A percentile compares a stretch with the other conserved stretches of the same genome.
phyloP scores from a whole-genome alignment of 2,797 vertebrate species.

The Pogonophryne albipinna region DNA sequence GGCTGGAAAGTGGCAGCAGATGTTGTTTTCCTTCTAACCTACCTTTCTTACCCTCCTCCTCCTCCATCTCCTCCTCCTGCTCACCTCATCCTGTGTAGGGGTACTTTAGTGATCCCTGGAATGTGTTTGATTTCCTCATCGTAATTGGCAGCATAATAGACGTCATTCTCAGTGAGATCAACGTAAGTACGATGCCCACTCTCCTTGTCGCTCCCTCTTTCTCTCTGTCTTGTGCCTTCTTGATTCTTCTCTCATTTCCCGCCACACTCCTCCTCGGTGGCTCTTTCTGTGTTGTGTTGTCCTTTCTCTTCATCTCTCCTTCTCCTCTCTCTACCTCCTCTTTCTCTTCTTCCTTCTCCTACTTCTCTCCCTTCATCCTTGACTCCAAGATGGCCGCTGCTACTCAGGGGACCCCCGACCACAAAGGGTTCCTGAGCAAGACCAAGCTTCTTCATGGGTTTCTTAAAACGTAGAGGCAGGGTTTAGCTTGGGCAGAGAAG shows the following conservation, averaged over 20 bases:
- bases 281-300: slow-evolving; percentile 59
- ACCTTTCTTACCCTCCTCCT: slow-evolving; percentile 86
- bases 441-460: slow-evolving; percentile 55
- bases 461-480: slow-evolving; percentile 60
- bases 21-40: slow-evolving; percentile 87
- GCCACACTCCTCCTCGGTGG: slow-evolving; percentile 52
- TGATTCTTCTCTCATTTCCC: slow-evolving; percentile 45
- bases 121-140: slow-evolving; percentile 99
- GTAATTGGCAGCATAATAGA: slow-evolving; percentile 99
- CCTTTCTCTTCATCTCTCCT: slow-evolving; percentile 49
- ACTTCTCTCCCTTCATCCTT: slow-evolving; percentile 57
- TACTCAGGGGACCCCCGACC: slow-evolving; percentile 50
- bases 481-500: slow-evolving; percentile 52
- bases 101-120: slow-evolving; percentile 99
- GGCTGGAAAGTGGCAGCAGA: slow-evolving; percentile 74
- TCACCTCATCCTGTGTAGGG: slow-evolving; percentile 97
- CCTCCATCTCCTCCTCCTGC: slow-evolving; percentile 89
- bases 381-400: slow-evolving; percentile 78
- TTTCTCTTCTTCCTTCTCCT: slow-evolving; percentile 47
- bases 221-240: slow-evolving; percentile 53
- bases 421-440: slow-evolving; percentile 46
- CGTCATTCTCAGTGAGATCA: slow-evolving; percentile 99
- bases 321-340: slow-evolving; percentile 50
- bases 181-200: slow-evolving; percentile 94
- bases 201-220: slow-evolving; percentile 54